A percentile compares a stretch with the other conserved stretches of the same genome.
Evolutionary conservation across 1,140 invertebrate genomes (phyloP).

Genomic region (Rhizoglyphus robini): DNA sequence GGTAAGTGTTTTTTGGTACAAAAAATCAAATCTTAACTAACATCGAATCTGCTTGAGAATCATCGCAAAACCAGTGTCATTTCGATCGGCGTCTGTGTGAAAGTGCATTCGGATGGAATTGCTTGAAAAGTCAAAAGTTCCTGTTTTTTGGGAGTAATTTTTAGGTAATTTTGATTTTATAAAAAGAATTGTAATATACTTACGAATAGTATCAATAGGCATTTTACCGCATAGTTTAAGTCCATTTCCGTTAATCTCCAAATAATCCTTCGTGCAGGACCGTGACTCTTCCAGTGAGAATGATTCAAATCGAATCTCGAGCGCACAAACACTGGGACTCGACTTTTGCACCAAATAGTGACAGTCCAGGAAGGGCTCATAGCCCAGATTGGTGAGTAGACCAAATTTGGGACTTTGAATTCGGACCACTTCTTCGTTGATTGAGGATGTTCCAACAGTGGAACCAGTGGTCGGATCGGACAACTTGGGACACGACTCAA

Average conservation of each 20-base stretch:
- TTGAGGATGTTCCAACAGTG: not conserved
- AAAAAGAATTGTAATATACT: constrained; percentile 18
- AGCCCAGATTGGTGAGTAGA: constrained; percentile 16
- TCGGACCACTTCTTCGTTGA: constrained; percentile 22
- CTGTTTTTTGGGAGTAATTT: constrained; percentile 20
- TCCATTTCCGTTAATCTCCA: constrained; percentile 23
- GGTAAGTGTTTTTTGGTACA: too few species aligned
- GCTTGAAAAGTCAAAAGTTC: constrained; percentile 25
- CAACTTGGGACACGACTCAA: constrained; percentile 13
- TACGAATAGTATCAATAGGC: constrained; percentile 26
- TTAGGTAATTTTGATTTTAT: not conserved
- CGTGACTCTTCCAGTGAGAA: constrained; percentile 28
- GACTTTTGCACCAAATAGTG: constrained; percentile 24
- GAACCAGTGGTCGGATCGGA: not conserved
- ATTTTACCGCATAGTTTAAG: constrained; percentile 27
- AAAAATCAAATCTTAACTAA: constrained; percentile 17
- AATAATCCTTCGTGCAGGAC: constrained; percentile 26
- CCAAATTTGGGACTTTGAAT: constrained; percentile 25
- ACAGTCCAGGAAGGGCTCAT: constrained; percentile 25
- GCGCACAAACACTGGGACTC: constrained; percentile 25
- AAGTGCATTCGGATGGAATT: constrained; percentile 24
- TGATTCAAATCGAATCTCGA: constrained; percentile 27
- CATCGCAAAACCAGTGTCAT: constrained; percentile 25
- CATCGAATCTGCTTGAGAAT: constrained; percentile 24
- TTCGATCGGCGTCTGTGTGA: constrained; percentile 24